Percentiles rank a stretch among this genome's conserved stretches.
phyloP scores from a whole-genome alignment of 2,797 vertebrate genomes.

The Poeciliopsis gracilis region DNA sequence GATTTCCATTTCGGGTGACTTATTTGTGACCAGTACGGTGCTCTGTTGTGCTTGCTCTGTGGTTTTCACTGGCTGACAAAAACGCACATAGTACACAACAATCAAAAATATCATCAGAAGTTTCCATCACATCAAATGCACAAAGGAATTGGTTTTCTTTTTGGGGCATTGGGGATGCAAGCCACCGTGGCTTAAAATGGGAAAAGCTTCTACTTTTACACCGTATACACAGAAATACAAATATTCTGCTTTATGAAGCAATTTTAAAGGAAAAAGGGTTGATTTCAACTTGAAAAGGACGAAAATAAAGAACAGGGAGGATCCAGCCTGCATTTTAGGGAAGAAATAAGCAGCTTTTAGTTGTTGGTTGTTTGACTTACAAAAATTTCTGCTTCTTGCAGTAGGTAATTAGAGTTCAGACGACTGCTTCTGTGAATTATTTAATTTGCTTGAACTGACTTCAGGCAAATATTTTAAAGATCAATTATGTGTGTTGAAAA shows the following conservation, averaged over 20 bases:
- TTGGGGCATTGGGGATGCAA: constrained; percentile 22
- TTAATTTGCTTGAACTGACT: background rate
- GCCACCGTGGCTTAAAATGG: constrained; percentile 36
- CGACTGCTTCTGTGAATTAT: background rate
- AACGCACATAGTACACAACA: constrained; percentile 54
- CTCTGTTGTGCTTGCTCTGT: constrained; percentile 53
- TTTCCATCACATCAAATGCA: constrained; percentile 41
- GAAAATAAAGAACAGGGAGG: constrained; percentile 19
- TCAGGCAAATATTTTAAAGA: background rate
- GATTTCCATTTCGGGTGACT: constrained; percentile 74
- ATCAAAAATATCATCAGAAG: constrained; percentile 65
- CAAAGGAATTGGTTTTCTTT: constrained; percentile 52
- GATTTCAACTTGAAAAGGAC: constrained; percentile 42
- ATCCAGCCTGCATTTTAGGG: constrained; percentile 31
- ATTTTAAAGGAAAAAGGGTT: constrained; percentile 44
- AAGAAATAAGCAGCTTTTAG: background rate
- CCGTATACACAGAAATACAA: constrained; percentile 43
- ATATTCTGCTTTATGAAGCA: constrained; percentile 56
- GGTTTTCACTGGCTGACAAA: constrained; percentile 51
- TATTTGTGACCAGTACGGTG: constrained; percentile 60
- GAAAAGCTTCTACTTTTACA: constrained; percentile 41
- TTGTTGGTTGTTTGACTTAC: background rate
- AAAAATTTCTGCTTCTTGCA: constrained; percentile 5
- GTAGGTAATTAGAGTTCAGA: background rate
- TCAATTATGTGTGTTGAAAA: background rate